These are phyloP conservation scores for Phoebastria nigripes DNA, from an alignment of 2,797 vertebrate genomes.

Conservation along the genomic window DNA sequence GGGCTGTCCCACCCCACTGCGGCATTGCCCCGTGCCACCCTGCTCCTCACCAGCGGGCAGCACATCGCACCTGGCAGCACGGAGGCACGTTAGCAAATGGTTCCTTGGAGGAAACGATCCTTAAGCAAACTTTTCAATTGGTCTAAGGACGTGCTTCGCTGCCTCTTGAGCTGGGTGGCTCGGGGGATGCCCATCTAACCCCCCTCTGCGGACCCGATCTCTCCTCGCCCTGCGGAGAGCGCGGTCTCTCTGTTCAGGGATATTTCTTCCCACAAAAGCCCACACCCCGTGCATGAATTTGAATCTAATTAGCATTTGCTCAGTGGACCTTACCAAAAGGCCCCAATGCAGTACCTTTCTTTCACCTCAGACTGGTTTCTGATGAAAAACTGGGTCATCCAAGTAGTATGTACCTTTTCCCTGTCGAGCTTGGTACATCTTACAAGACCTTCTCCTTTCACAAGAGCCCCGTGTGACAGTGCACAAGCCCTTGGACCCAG, in stretches of 20 bases:
- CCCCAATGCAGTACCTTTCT: accelerated
- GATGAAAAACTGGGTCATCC: not conserved
- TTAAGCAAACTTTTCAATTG: not conserved
- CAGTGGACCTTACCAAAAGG: not conserved
- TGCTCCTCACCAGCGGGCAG: accelerated
- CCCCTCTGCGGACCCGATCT: accelerated
- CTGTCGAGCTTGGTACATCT: not conserved
- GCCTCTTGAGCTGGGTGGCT: not conserved
- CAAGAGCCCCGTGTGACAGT: accelerated
- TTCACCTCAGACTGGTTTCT: not conserved
- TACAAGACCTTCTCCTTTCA: not conserved
- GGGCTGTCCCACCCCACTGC: not conserved
- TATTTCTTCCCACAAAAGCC: not conserved
- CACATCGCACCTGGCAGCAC: accelerated
- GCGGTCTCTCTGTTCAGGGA: not conserved
- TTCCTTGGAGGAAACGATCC: not conserved
- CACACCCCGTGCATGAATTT: not conserved
- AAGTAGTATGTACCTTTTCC: not conserved
- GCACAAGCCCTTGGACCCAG: not conserved
- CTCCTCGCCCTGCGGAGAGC: not conserved
- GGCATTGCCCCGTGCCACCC: accelerated
- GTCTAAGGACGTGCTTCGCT: not conserved
- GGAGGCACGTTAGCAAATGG: accelerated
- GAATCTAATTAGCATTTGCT: not conserved
- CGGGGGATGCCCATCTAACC: not conserved